phyloP scores from a whole-genome alignment of 2,888 invertebrate species.

The Acanthococcus lagerstroemiae region DNA sequence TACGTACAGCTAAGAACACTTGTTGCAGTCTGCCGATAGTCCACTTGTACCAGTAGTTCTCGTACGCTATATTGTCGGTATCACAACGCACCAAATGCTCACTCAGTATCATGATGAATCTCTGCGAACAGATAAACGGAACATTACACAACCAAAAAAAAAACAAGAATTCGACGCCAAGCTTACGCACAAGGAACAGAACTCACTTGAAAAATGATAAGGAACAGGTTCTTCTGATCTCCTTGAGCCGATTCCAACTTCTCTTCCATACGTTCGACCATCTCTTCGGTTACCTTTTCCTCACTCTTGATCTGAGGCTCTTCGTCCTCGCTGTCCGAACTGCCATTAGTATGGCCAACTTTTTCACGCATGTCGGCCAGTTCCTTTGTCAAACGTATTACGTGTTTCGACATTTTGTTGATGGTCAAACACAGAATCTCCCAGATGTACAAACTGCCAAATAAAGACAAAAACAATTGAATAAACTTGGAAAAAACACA shows the following conservation, averaged over 20 bases:
- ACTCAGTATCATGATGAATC: slow-evolving; percentile 95
- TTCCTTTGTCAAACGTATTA: slow-evolving; percentile 57
- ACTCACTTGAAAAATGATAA: slow-evolving; percentile 82
- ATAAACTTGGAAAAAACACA: not conserved
- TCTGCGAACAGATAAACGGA: slow-evolving; percentile 43
- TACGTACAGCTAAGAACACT: slow-evolving; percentile 79
- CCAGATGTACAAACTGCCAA: slow-evolving; percentile 77
- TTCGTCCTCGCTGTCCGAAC: slow-evolving; percentile 66
- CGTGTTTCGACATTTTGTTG: slow-evolving; percentile 92
- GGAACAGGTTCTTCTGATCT: slow-evolving; percentile 91
- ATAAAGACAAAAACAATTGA: not conserved
- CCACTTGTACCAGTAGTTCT: slow-evolving; percentile 93
- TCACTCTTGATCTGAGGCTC: slow-evolving; percentile 42
- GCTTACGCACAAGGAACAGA: too few species aligned
- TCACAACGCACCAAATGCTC: slow-evolving; percentile 91
- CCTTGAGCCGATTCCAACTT: slow-evolving; percentile 86
- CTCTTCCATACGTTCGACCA: slow-evolving; percentile 92
- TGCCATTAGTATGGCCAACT: slow-evolving; percentile 69
- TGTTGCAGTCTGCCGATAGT: slow-evolving; percentile 89
- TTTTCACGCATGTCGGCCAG: slow-evolving; percentile 77
- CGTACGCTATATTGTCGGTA: slow-evolving; percentile 83
- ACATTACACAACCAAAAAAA: not conserved
- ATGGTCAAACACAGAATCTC: slow-evolving; percentile 92
- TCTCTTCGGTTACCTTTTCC: slow-evolving; percentile 64
- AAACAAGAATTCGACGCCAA: not conserved